Percentiles rank a stretch among this genome's conserved stretches.
Conservation (phyloP, 2,888 invertebrate species). For the Caenorhabditis sinica region DNA sequence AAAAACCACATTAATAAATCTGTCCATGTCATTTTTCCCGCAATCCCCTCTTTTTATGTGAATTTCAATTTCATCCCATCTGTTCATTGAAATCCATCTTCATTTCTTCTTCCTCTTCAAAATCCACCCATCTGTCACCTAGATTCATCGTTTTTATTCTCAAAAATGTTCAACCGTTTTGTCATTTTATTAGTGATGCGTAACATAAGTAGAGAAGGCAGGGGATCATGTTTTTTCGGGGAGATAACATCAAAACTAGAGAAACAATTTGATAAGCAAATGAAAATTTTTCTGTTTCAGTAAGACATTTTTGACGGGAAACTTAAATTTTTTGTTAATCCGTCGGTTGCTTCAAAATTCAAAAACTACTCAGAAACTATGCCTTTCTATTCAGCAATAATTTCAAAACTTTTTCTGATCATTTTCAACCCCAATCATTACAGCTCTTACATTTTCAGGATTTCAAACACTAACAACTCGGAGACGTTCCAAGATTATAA, state of each 20-base stretch:
- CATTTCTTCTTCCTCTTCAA: not conserved
- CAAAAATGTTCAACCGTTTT: constrained; percentile 4
- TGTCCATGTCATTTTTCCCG: constrained; percentile 9
- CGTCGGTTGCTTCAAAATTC: no score
- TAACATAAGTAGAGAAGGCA: no score
- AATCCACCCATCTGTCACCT: constrained; percentile 33
- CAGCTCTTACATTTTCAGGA: no score
- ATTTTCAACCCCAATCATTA: no score
- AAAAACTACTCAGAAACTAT: no score
- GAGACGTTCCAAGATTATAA: no score
- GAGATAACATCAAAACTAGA: constrained; percentile 39
- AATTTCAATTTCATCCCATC: constrained; percentile 27
- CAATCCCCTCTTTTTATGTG: not conserved
- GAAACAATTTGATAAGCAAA: no score
- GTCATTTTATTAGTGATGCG: constrained; percentile 3
- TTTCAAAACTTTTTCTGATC: no score
- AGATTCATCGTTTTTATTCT: constrained; percentile 21
- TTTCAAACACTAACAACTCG: no score
- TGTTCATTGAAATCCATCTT: constrained; percentile 35
- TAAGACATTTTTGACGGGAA: constrained; percentile 7
- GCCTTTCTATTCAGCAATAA: no score
- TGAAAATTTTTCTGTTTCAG: no score
- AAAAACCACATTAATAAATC: not conserved
- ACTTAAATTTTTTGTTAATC: no score
- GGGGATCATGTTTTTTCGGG: not conserved